Conservation (phyloP, 2,797 vertebrate species). For the Meda fulgida region DNA sequence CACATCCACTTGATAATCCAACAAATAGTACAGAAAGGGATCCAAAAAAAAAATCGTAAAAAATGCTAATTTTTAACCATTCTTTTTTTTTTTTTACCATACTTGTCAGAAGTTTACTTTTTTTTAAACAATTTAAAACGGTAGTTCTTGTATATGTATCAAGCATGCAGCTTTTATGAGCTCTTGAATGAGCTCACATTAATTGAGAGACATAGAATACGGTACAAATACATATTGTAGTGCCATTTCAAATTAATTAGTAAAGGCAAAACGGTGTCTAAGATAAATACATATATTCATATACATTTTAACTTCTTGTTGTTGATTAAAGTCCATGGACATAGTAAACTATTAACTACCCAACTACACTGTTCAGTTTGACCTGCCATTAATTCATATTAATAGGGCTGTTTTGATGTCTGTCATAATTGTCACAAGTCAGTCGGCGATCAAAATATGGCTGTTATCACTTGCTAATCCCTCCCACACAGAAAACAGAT, state of each 20-base stretch:
- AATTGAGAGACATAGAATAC: neutral
- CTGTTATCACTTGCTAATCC: slow-evolving; percentile 63
- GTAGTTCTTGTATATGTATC: neutral
- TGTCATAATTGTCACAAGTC: slow-evolving; percentile 64
- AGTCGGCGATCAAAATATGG: slow-evolving; percentile 65
- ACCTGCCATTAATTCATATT: slow-evolving; percentile 61
- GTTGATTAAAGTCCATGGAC: neutral
- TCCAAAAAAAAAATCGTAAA: neutral
- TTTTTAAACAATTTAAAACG: too few relatives aligned
- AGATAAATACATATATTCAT: neutral
- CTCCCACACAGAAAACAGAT: slow-evolving; percentile 74
- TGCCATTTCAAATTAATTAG: neutral
- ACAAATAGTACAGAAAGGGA: neutral
- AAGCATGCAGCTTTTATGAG: neutral
- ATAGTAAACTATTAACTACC: slow-evolving; percentile 38
- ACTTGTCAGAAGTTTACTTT: neutral
- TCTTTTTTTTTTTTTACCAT: neutral
- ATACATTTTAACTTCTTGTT: neutral
- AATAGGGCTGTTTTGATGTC: slow-evolving; percentile 65
- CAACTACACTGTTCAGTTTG: slow-evolving; percentile 28
- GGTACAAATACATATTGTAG: neutral
- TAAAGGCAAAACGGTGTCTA: too few relatives aligned
- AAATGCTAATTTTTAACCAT: too few relatives aligned
- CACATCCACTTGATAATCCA: neutral
- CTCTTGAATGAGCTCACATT: neutral